Base-by-base conservation (phyloP, 2,888 invertebrate genomes). In the Ophion ventricosus region DNA sequence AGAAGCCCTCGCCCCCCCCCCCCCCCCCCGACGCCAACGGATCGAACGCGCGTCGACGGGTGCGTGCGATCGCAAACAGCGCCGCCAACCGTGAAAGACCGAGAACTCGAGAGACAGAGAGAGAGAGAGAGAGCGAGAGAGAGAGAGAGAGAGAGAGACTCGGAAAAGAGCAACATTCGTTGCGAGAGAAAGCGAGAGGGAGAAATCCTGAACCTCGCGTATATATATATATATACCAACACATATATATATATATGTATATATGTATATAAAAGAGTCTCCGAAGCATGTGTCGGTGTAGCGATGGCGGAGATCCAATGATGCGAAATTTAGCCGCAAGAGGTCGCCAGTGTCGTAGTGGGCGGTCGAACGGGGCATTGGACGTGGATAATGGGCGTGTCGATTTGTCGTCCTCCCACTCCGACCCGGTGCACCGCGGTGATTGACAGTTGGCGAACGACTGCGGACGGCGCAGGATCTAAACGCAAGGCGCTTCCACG, bases 401-500 rank as follows among this genome's bases (percentile, higher is more conserved):
- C 87, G 74, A 56, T 93, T 93, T 94, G 66, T 73, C 94, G 94
- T 66, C 94, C 94, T 94, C 94, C 95, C 95, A 94, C 95, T 94
- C 92, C 92, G 93, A 93, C 93, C 93, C 93, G 93, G 84, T 86
- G 93, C 92, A 90, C 92, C 87, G 94, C 94, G 94, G 94, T 95
- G 95, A 95, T 95, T 95, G 95, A 95, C 95, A 95, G 95, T 95
- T 95, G 94, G 95, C 95, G 95, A 95, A 95, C 94, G 95, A 95
- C 95, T 94, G 94, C 95, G 95, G 95, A 94, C 93, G 94, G 95
- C 95, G 95, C 94, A 95, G 94, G 94, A 94, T 93, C 95, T 94
- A 91, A 90, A 92, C 94, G 94, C 94, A 90, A 90, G 88, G 90
- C 90, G 91, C 91, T 89, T 85, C 88, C 90, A 90, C 92, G 91